Evolutionary conservation across 2,888 invertebrate species (phyloP).

Genomic region (Ophioninae sp.): DNA sequence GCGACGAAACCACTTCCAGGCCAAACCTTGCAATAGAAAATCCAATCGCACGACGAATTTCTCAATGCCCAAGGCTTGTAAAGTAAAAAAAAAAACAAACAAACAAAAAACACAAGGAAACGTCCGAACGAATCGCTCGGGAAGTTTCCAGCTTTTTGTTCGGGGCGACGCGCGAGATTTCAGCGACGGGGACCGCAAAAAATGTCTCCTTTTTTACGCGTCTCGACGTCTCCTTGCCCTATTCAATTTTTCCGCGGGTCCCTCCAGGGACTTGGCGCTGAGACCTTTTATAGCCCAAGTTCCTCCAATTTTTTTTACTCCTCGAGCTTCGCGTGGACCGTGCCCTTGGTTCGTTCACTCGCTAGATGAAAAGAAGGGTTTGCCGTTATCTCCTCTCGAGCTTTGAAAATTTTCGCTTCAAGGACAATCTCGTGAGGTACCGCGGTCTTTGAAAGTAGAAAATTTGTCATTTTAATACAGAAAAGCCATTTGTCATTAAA

Average conservation of each 20-base stretch:
- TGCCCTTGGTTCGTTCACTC: background rate
- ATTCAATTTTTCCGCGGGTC: constrained; percentile 40
- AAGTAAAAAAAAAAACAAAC: constrained; percentile 44
- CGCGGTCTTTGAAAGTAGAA: background rate
- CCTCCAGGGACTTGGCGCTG: constrained; percentile 13
- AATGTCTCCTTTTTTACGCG: constrained; percentile 46
- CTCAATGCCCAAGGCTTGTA: constrained; percentile 12
- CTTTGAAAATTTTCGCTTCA: background rate
- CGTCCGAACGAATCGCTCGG: constrained; percentile 11
- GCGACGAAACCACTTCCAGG: constrained; percentile 50
- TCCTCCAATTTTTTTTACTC: constrained; percentile 13
- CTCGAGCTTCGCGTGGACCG: background rate
- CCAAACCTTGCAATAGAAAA: constrained; percentile 53
- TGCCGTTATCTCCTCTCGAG: background rate
- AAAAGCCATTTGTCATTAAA: too few relatives aligned
- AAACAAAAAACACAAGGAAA: constrained; percentile 44
- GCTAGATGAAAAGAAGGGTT: background rate
- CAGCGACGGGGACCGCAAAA: constrained; percentile 36
- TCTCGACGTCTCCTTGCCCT: constrained; percentile 30
- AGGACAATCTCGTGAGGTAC: background rate
- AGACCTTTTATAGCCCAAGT: constrained; percentile 38
- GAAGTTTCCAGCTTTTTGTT: constrained; percentile 40
- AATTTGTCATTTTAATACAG: too few relatives aligned
- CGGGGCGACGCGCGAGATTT: constrained; percentile 26
- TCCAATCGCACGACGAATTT: constrained; percentile 57